A percentile compares a stretch with the other conserved stretches of the same genome.
Conservation (phyloP, 2,113 vertebrate genomes). For the Pelmatolapia mariae region DNA sequence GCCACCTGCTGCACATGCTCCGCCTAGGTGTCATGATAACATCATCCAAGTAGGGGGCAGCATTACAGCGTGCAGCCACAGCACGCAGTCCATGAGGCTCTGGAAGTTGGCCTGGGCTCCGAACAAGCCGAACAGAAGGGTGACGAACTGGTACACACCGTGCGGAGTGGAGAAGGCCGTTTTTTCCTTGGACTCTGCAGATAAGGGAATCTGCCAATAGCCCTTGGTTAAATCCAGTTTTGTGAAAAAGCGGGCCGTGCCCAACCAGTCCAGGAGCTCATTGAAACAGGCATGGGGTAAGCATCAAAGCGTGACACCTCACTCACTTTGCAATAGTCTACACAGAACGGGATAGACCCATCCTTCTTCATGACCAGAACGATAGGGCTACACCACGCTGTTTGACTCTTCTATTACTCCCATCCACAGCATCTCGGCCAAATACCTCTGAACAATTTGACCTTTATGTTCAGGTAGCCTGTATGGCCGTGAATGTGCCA, state of each 20-base stretch:
- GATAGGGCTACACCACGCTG: not conserved
- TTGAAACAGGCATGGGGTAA: accelerated
- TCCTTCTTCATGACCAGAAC: not conserved
- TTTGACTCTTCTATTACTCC: not conserved
- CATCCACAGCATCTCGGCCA: not conserved
- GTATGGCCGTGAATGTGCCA: accelerated
- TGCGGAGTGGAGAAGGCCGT: not conserved
- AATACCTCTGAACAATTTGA: not conserved
- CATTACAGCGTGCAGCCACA: not conserved
- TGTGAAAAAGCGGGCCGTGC: not conserved
- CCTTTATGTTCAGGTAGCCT: not conserved
- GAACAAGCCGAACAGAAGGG: not conserved
- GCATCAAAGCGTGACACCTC: not conserved
- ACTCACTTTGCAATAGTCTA: accelerated
- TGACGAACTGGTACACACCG: not conserved
- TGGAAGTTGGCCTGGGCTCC: not conserved
- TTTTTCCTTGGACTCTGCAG: not conserved
- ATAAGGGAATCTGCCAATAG: not conserved
- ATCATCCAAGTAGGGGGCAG: not conserved
- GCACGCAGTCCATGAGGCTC: not conserved
- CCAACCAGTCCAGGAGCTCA: not conserved
- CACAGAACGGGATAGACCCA: not conserved
- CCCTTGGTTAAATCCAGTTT: accelerated
- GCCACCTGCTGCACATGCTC: not conserved
- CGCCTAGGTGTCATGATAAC: not conserved